phyloP scores from a whole-genome alignment of 1,140 invertebrate species.

The Mycetomoellerius zeteki region DNA sequence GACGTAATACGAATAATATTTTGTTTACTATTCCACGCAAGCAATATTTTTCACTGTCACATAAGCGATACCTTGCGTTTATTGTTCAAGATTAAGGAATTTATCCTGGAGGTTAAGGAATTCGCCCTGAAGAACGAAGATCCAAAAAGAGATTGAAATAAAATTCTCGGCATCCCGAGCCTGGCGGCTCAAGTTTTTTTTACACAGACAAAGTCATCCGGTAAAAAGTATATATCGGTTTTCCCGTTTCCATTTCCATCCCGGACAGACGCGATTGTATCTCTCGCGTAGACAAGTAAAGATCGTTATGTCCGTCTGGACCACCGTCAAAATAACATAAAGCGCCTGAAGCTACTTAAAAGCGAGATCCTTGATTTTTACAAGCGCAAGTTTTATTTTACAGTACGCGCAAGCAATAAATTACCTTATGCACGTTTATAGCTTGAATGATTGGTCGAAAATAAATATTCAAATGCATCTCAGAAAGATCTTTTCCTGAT shows the following conservation, averaged over 20 bases:
- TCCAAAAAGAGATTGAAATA: slow-evolving; percentile 1
- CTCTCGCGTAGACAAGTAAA: slow-evolving; percentile 11
- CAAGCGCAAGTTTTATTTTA: no score
- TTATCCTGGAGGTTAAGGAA: not conserved
- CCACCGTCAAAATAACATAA: slow-evolving; percentile 26
- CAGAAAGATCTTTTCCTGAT: not conserved
- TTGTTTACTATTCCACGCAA: not conserved
- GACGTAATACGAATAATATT: slow-evolving; percentile 23
- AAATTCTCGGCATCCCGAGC: not conserved
- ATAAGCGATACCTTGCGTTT: not conserved
- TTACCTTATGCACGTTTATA: slow-evolving; percentile 25
- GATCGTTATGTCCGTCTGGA: slow-evolving; percentile 38
- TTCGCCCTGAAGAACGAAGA: not conserved
- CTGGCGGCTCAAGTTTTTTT: slow-evolving; percentile 1
- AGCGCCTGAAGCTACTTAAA: not conserved
- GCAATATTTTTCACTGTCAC: slow-evolving; percentile 1
- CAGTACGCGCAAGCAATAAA: slow-evolving; percentile 14
- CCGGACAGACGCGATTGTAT: slow-evolving; percentile 10
- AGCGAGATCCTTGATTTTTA: slow-evolving; percentile 32
- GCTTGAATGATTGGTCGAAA: not conserved
- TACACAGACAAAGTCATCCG: not conserved
- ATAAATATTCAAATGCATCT: slow-evolving; percentile 37
- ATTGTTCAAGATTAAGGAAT: not conserved
- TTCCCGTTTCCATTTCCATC: slow-evolving; percentile 69
- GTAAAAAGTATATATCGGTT: slow-evolving; percentile 65